A percentile compares a stretch with the other conserved stretches of the same genome.
Conservation (phyloP, 1,140 invertebrate species). For the Drosophila nikananu region DNA sequence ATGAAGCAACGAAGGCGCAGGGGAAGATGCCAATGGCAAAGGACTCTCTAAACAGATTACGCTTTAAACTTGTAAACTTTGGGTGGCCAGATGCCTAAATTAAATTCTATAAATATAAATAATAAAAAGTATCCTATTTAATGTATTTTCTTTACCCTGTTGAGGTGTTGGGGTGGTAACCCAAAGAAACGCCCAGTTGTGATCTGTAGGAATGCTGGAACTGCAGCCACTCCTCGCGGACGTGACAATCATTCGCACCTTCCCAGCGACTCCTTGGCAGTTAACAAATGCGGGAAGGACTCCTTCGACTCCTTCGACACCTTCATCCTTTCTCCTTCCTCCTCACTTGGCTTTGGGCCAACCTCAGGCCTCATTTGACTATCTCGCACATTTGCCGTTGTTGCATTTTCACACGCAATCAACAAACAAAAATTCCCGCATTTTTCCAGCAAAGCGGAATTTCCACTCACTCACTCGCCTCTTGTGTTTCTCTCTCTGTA, state of each 20-base stretch:
- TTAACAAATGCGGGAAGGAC: slow-evolving; percentile 5
- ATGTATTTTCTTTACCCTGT: too few species aligned
- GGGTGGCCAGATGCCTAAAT: background rate
- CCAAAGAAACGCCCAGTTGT: background rate
- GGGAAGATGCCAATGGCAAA: background rate
- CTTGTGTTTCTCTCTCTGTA: background rate
- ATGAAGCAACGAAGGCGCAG: slow-evolving; percentile 10
- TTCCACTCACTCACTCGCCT: slow-evolving; percentile 28
- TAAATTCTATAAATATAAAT: too few species aligned
- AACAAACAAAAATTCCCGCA: slow-evolving; percentile 51
- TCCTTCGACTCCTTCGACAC: background rate
- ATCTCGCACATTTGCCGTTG: slow-evolving; percentile 28
- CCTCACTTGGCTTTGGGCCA: slow-evolving; percentile 6
- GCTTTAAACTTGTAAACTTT: too few species aligned
- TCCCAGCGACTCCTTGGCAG: background rate
- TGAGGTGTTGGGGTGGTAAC: too few species aligned
- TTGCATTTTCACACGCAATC: slow-evolving; percentile 70
- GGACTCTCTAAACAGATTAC: background rate
- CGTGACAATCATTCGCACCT: slow-evolving; percentile 27
- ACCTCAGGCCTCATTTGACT: slow-evolving; percentile 45
- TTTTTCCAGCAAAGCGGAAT: slow-evolving; percentile 26
- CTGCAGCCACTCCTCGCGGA: slow-evolving; percentile 6
- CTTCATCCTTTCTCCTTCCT: background rate
- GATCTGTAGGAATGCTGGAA: background rate
- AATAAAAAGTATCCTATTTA: too few species aligned